Percentiles rank a stretch among this genome's conserved stretches.
phyloP scores from a whole-genome alignment of 2,888 invertebrate species.

The Micoletzkya japonica region DNA sequence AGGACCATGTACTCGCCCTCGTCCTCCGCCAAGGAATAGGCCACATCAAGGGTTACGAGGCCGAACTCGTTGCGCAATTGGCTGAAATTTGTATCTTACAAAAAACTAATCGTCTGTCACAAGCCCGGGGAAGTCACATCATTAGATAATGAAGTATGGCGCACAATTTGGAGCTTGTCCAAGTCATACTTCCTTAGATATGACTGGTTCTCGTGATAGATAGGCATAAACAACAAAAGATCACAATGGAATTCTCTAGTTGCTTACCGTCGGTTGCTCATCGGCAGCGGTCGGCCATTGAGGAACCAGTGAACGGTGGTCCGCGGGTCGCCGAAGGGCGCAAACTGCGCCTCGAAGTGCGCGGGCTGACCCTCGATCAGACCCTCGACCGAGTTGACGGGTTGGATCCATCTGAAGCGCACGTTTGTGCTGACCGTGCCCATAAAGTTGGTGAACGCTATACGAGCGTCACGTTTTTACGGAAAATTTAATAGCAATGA shows the following conservation, averaged over 20 bases:
- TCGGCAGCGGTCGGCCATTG: slow-evolving; percentile 84
- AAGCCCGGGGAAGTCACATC: neutral
- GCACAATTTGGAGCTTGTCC: neutral
- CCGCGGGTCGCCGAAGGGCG: slow-evolving; percentile 67
- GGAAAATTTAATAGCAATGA: no score
- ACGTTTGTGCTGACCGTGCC: no score
- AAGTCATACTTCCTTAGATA: neutral
- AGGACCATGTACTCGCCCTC: slow-evolving; percentile 40
- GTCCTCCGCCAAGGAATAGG: slow-evolving; percentile 79
- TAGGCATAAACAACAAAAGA: no score
- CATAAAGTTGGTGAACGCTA: no score
- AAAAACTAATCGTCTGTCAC: slow-evolving; percentile 74
- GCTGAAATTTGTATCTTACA: slow-evolving; percentile 1
- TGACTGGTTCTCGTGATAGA: neutral
- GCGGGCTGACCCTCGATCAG: slow-evolving; percentile 78
- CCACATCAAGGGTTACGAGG: slow-evolving; percentile 85
- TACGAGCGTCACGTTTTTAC: no score
- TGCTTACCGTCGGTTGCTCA: slow-evolving; percentile 44
- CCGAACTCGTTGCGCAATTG: slow-evolving; percentile 82
- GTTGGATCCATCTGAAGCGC: slow-evolving; percentile 29
- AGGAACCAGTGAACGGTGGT: slow-evolving; percentile 67
- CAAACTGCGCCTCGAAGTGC: slow-evolving; percentile 83
- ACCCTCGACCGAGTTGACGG: slow-evolving; percentile 43
- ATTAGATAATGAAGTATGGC: neutral
- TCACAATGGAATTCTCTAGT: neutral